A percentile compares a stretch with the other conserved stretches of the same genome.
Conservation (phyloP, 2,113 vertebrate genomes). For the Anarrhichthys ocellatus region DNA sequence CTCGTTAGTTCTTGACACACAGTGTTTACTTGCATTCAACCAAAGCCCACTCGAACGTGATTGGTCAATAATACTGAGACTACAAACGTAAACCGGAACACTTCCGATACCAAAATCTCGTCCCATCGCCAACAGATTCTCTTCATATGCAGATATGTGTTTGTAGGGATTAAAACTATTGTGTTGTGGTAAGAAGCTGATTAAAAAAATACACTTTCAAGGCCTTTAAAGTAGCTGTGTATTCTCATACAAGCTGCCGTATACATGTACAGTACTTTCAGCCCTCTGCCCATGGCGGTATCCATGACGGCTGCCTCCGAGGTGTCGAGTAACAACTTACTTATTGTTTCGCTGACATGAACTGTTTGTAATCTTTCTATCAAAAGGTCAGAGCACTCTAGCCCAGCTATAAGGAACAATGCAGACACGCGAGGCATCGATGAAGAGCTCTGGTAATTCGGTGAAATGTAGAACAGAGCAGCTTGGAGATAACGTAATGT, state of each 20-base stretch:
- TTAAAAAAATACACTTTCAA: background rate
- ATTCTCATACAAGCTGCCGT: background rate
- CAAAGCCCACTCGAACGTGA: too few relatives aligned
- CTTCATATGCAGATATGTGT: background rate
- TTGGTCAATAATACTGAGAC: too few relatives aligned
- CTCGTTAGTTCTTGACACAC: background rate
- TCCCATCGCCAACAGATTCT: background rate
- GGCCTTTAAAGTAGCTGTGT: background rate
- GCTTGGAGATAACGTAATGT: background rate
- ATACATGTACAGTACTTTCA: background rate
- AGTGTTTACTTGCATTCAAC: too few relatives aligned
- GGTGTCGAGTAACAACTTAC: constrained; percentile 55
- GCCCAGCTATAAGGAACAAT: constrained; percentile 18
- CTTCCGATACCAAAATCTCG: too few relatives aligned
- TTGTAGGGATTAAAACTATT: background rate
- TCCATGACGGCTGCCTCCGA: constrained; percentile 29
- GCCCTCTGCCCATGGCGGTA: background rate
- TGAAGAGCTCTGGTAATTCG: background rate
- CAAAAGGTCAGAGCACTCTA: constrained; percentile 32
- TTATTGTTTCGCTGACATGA: constrained; percentile 49
- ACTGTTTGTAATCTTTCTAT: constrained; percentile 29
- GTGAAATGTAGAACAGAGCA: background rate
- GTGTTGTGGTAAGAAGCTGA: background rate
- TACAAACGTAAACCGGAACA: background rate
- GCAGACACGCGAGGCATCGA: background rate